Conservation (phyloP, 2,888 invertebrate species). For the Beris morrisii region DNA sequence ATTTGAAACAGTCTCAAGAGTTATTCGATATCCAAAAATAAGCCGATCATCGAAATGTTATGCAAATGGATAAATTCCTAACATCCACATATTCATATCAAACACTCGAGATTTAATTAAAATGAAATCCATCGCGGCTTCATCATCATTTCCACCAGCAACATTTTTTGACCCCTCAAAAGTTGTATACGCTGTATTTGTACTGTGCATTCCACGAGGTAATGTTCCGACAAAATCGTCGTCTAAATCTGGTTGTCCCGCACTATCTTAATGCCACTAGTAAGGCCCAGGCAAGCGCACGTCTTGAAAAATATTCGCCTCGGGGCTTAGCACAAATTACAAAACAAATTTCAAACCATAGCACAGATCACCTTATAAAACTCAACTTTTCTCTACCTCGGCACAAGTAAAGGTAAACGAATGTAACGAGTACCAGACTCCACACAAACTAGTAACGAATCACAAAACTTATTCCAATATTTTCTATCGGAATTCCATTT, state of each 20-base stretch:
- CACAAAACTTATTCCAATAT: too few species aligned
- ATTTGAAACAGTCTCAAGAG: conserved; percentile 11
- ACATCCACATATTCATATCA: too few species aligned
- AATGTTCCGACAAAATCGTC: neutral
- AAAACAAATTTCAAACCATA: conserved; percentile 28
- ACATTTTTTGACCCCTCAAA: too few species aligned
- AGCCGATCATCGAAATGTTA: conserved; percentile 25
- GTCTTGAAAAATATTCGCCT: conserved; percentile 22
- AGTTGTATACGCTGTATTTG: neutral
- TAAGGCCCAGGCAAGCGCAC: conserved; percentile 5
- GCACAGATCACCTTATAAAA: conserved; percentile 27
- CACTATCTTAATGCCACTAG: neutral
- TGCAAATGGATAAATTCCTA: conserved; percentile 9
- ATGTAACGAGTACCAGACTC: too few species aligned
- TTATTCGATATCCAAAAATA: conserved; percentile 15
- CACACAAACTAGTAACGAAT: too few species aligned
- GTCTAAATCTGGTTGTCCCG: neutral
- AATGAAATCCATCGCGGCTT: too few species aligned
- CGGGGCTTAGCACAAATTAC: conserved; percentile 31
- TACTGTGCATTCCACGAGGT: neutral
- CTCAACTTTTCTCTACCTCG: too few species aligned
- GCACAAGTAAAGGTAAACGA: too few species aligned
- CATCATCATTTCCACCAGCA: too few species aligned
- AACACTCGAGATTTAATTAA: too few species aligned
- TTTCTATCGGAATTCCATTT: too few species aligned